Evolutionary conservation across 2,888 invertebrate genomes (phyloP).

Genomic region (Phortica okadai): DNA sequence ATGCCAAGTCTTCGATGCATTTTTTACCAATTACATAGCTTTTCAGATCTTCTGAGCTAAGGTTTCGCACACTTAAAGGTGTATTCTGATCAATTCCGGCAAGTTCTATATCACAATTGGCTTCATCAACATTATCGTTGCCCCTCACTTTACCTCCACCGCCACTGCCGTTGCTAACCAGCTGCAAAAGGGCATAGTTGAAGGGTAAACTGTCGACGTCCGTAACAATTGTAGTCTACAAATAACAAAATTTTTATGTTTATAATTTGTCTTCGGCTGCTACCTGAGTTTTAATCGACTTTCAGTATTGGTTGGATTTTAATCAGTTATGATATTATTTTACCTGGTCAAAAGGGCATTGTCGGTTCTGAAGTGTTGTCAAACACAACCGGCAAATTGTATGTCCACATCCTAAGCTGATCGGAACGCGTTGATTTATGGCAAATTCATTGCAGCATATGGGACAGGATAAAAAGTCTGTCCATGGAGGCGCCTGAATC

Average conservation of each 20-base stretch:
- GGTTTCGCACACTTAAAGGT: slow-evolving; percentile 75
- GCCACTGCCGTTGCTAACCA: slow-evolving; percentile 79
- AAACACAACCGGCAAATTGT: slow-evolving; percentile 95
- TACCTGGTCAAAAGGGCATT: slow-evolving; percentile 97
- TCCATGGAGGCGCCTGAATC: slow-evolving; percentile 98
- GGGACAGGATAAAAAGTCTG: slow-evolving; percentile 97
- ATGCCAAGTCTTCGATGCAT: slow-evolving; percentile 91
- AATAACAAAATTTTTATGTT: not conserved
- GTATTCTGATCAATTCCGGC: slow-evolving; percentile 44
- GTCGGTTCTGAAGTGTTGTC: slow-evolving; percentile 90
- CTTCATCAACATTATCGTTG: slow-evolving; percentile 49
- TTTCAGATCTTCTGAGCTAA: slow-evolving; percentile 78
- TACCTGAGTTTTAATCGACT: too few relatives aligned
- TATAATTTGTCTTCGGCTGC: too few relatives aligned
- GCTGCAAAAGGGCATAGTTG: slow-evolving; percentile 91
- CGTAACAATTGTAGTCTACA: slow-evolving; percentile 83
- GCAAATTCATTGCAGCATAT: slow-evolving; percentile 96
- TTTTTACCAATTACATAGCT: slow-evolving; percentile 82
- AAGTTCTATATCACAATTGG: slow-evolving; percentile 50
- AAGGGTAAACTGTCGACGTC: slow-evolving; percentile 88
- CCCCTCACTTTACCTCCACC: slow-evolving; percentile 26
- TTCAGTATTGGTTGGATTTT: too few relatives aligned
- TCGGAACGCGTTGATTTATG: slow-evolving; percentile 88
- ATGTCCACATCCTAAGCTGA: slow-evolving; percentile 95
- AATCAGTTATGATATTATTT: slow-evolving; percentile 33